Evolutionary conservation across 2,113 vertebrate genomes (phyloP).

Genomic region (Microcebus murinus): DNA sequence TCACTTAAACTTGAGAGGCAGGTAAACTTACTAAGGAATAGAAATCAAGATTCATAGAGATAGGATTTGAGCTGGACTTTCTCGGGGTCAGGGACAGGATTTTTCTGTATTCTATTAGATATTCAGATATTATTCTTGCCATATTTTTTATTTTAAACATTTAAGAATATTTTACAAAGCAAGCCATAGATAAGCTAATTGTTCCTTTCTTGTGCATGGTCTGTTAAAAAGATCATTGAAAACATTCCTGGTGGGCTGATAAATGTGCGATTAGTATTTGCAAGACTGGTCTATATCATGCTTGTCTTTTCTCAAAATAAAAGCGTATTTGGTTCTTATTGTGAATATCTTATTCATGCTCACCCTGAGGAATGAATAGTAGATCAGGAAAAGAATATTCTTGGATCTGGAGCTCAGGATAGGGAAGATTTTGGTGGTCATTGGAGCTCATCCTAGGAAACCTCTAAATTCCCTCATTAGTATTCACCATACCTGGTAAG

Average conservation of each 20-base stretch:
- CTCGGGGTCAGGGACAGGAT: neutral
- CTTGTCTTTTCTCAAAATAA: neutral
- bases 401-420: neutral
- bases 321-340: neutral
- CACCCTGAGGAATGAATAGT: neutral
- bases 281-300: neutral
- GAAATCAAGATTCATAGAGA: neutral
- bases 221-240: neutral
- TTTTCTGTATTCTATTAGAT: neutral
- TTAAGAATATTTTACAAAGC: neutral
- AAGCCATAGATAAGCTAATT: neutral
- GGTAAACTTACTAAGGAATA: neutral
- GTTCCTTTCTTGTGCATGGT: neutral
- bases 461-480: conserved; percentile 65
- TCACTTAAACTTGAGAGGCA: neutral
- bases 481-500: conserved; percentile 62
- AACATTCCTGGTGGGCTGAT: neutral
- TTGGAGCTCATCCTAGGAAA: conserved; percentile 41
- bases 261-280: neutral
- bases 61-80: neutral
- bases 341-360: neutral
- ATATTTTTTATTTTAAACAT: neutral
- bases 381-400: conserved; percentile 7
- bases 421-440: conserved; percentile 34
- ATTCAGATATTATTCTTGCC: neutral